Base-by-base conservation (phyloP, 2,113 vertebrate genomes). In the Tragelaphus buxtoni region DNA sequence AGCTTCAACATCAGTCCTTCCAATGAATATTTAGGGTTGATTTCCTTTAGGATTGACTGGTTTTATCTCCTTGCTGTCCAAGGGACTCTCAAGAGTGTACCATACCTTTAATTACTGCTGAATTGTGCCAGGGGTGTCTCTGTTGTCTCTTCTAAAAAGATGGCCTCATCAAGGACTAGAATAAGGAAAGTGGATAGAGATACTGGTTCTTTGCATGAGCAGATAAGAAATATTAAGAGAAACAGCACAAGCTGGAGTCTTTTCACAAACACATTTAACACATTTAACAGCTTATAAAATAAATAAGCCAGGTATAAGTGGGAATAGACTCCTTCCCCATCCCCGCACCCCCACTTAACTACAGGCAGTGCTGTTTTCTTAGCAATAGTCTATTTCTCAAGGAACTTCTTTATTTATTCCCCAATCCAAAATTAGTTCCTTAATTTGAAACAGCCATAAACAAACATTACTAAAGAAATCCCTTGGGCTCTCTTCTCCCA, bases 371-470 rank as follows among this genome's bases (percentile, higher is more conserved):
- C 61, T 93, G n/a, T 79, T 39, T 45, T 93, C 93, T 94, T 81
- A 87, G 90, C 96, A 53, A 51, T 39, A 14, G 56, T 82, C 80
- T 93, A 10, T 92, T 98, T 96, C 96, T 97, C 92, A 96, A 88
- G 94, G 83, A 98, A 83, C 84, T 88, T 89, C 79, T 86, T 94
- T 97, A 83, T 97, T 97, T 98, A 96, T 88, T 92, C 61, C 83
- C 28, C 47, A 60, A 22, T 53, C 95, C 90, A 94, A 97, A 97
- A 97, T 97, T 97, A 97, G 97, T 88, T 97, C 79, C 51, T 89
- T 97, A 97, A 97, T 97, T 95, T 94, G 96, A 98, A 98, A 97
- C 98, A 97, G 97, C 77, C 82, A 85, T 97, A 90, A 96, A 94
- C 95, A 97, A 95, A 94, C 77, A 95, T 92, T 65, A 42, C 93